Evolutionary conservation across 2,888 invertebrate genomes (phyloP), one percentile per base, ranked within the genome.

Genomic region (Notodonta dromedarius): DNA sequence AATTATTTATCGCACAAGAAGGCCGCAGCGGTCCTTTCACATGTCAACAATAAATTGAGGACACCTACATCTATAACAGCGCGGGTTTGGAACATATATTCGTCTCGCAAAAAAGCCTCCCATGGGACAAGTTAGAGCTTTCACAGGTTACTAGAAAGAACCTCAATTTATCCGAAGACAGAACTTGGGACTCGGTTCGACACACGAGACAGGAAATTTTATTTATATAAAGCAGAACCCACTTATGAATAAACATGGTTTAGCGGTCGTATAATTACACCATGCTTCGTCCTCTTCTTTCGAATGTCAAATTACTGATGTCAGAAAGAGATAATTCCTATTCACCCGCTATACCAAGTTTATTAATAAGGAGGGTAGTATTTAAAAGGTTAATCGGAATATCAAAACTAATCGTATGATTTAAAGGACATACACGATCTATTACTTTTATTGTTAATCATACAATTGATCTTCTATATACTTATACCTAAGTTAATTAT

Each of bases 41-140:
- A 63, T 67, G 73, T 73, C 74, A 73, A 71, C 73, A 75, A 77
- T 79, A 80, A 78, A 81, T 80, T 71, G 74, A 71, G 76, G 67
- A 65, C 62, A 70, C 75, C 72, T 70, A 72, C 70, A 69, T 75
- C 69, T 57, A 67, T 73, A 74, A 72, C 73, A 63, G 69, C 63
- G 68, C 59, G 65, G 71, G 73, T 65, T 67, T 56, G 65, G 69
- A 64, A 71, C 73, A 76, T 73, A 67, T 75, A 75, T 77, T 77
- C 69, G 65, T 67, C 71, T 67, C 68, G 61, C 69, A 70, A 74
- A 79, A 13, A 76, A 76, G 77, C 73, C 58, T 59, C 77, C 76
- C 72, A 51, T 66, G 76, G 74, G 78, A 76, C 73, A 66, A 71
- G 73, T 78, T 74, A 74, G 60, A 70, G 65, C 67, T 67, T 69